These are phyloP conservation scores for Temnothorax rugatulus DNA, from an alignment of 2,888 invertebrate genomes.

Conservation along the genomic window DNA sequence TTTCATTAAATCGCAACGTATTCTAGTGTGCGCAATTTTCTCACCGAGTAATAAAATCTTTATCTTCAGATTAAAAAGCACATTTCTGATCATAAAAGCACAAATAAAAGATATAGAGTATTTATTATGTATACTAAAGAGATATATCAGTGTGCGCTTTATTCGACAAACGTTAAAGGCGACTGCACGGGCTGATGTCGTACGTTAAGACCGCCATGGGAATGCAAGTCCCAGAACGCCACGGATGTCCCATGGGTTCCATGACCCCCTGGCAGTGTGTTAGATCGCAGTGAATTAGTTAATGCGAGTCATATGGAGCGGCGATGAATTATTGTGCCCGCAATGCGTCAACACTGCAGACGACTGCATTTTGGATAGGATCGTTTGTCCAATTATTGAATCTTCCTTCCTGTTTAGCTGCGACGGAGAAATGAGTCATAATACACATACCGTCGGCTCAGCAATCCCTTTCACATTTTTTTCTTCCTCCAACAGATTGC, in stretches of 20 bases:
- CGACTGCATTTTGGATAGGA: constrained; percentile 79
- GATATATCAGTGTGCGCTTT: not conserved
- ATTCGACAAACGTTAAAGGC: not conserved
- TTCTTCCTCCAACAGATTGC: not conserved
- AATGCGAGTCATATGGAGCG: constrained; percentile 79
- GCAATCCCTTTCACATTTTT: not conserved
- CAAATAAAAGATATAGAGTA: constrained; percentile 22
- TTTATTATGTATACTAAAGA: not conserved
- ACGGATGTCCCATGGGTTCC: constrained; percentile 80
- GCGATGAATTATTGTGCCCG: constrained; percentile 76
- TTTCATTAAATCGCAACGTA: not conserved
- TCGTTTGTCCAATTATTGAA: constrained; percentile 77
- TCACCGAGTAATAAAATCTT: constrained; percentile 19
- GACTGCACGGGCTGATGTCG: not conserved
- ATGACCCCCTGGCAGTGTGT: constrained; percentile 78
- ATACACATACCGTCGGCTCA: not conserved
- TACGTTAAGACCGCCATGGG: constrained; percentile 14
- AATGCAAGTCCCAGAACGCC: constrained; percentile 46
- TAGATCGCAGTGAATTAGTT: constrained; percentile 80
- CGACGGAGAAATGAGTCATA: not conserved
- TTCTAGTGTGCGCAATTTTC: not conserved
- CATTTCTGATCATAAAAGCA: not conserved
- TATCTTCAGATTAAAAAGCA: constrained; percentile 6
- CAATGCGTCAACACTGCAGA: constrained; percentile 73
- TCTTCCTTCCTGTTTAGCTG: constrained; percentile 78